phyloP scores from a whole-genome alignment of 2,797 vertebrate species.

The Salarias fasciatus region DNA sequence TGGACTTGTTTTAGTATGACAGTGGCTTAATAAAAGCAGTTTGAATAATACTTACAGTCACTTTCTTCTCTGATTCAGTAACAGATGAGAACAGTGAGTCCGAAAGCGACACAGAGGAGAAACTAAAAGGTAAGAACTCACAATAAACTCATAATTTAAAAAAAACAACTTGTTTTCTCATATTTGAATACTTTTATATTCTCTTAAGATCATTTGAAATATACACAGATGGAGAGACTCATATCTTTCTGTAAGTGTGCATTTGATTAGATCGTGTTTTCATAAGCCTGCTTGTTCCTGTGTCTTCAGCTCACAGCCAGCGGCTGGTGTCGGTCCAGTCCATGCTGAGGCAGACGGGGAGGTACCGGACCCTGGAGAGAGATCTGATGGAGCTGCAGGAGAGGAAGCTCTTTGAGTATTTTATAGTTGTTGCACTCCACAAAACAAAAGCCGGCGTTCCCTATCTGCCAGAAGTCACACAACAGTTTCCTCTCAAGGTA shows the following conservation, averaged over 20 bases:
- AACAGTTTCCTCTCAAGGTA: slow-evolving; percentile 98
- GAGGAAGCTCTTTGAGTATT: slow-evolving; percentile 97
- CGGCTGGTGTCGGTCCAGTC: slow-evolving; percentile 95
- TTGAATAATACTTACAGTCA: slow-evolving; percentile 5
- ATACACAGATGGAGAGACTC: slow-evolving; percentile 9
- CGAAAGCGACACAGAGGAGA: slow-evolving; percentile 97
- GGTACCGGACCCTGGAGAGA: slow-evolving; percentile 92
- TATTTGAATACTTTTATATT: too few relatives aligned
- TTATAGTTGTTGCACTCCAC: slow-evolving; percentile 96
- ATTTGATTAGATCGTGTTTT: neutral
- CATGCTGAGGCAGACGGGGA: slow-evolving; percentile 92
- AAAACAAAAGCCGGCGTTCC: slow-evolving; percentile 95
- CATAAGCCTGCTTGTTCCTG: neutral
- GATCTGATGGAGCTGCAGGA: slow-evolving; percentile 96
- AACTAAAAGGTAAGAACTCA: slow-evolving; percentile 88
- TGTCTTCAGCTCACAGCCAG: slow-evolving; percentile 91
- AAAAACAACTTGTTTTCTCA: neutral
- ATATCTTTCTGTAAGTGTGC: too few relatives aligned
- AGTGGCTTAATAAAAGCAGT: too few relatives aligned
- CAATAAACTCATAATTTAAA: slow-evolving; percentile 1
- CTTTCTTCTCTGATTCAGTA: slow-evolving; percentile 68
- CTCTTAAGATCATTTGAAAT: neutral
- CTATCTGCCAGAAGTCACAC: slow-evolving; percentile 96
- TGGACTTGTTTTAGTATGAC: too few relatives aligned
- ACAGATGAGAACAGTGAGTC: slow-evolving; percentile 98